phyloP scores from a whole-genome alignment of 2,113 vertebrate species.

The Glaucomys volans region DNA sequence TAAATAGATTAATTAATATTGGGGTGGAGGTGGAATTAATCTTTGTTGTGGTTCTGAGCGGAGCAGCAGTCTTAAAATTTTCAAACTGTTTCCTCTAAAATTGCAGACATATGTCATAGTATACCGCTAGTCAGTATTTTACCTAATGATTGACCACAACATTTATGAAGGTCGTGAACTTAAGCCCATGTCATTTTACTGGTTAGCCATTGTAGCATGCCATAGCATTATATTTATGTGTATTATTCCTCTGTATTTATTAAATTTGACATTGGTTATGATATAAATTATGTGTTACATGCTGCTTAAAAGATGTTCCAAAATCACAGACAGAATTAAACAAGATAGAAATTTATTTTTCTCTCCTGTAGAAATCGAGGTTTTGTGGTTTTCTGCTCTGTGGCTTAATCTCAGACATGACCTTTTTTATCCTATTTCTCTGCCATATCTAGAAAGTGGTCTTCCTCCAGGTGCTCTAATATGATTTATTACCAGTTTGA shows the following conservation, averaged over 20 bases:
- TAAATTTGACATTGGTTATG: neutral
- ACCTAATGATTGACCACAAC: neutral
- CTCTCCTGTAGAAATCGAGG: neutral
- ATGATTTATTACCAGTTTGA: neutral
- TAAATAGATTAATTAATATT: neutral
- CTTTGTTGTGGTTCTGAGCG: neutral
- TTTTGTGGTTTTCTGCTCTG: neutral
- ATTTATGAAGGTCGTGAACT: neutral
- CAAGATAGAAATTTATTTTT: no score
- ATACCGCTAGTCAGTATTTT: neutral
- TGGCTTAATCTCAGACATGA: slow-evolving; percentile 13
- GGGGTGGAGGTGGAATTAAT: neutral
- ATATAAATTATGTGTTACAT: neutral
- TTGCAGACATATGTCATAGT: neutral
- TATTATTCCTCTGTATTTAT: neutral
- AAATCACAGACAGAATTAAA: no score
- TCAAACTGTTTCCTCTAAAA: neutral
- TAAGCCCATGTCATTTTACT: neutral
- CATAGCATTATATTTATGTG: neutral
- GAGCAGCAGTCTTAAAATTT: neutral
- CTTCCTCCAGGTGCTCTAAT: neutral
- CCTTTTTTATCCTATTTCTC: neutral
- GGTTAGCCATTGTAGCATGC: neutral
- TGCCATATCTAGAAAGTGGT: neutral
- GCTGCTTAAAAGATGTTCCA: no score